phyloP scores from a whole-genome alignment of 2,888 invertebrate species.

The Vesta saturnalis region DNA sequence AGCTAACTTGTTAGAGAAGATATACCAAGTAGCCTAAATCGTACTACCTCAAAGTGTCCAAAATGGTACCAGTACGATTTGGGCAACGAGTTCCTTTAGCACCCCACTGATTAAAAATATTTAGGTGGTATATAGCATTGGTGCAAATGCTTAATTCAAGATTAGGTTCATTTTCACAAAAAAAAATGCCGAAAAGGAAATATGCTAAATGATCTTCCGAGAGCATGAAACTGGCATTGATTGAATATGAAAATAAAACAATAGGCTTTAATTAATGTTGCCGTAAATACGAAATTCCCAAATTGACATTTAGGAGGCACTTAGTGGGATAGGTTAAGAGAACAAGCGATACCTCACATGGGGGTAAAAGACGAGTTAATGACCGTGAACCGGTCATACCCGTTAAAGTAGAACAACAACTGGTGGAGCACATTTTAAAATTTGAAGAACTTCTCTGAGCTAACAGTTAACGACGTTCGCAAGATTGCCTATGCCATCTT shows the following conservation, averaged over 20 bases:
- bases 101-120: not conserved
- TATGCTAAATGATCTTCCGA: not conserved
- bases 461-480: not conserved
- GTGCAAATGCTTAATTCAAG: not conserved
- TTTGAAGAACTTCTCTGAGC: slow-evolving; percentile 10
- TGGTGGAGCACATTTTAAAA: slow-evolving; percentile 6
- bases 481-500: slow-evolving; percentile 22
- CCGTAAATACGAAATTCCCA: not conserved
- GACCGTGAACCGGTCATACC: not conserved
- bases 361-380: not conserved
- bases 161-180: not conserved
- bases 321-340: not conserved
- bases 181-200: not conserved
- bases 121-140: not conserved
- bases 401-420: not conserved
- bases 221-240: not conserved
- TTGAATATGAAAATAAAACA: not conserved
- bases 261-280: not conserved
- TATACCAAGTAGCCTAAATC: not conserved
- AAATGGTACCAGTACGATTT: not conserved
- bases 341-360: not conserved
- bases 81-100: not conserved
- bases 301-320: not conserved
- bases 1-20: not conserved
- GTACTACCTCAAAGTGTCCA: not conserved